Conservation (phyloP, 2,113 vertebrate genomes). For the Progne subis region DNA sequence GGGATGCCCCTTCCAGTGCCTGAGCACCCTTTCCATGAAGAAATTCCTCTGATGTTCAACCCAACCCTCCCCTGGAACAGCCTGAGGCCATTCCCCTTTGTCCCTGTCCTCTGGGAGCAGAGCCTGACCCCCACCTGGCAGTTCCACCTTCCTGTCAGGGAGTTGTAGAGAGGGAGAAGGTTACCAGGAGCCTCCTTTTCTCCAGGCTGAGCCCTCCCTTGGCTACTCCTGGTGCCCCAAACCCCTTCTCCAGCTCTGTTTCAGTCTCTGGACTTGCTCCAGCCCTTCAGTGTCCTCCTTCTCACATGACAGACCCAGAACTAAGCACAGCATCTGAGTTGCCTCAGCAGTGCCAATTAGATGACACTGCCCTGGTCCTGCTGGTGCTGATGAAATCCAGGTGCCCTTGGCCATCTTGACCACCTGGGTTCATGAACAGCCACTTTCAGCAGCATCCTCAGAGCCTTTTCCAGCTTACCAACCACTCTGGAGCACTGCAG, state of each 20-base stretch:
- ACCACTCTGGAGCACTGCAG: not conserved
- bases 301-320: rapidly evolving
- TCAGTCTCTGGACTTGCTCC: not conserved
- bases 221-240: not conserved
- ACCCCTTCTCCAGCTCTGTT: not conserved
- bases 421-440: not conserved
- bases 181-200: not conserved
- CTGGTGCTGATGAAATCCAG: not conserved
- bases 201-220: not conserved
- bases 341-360: not conserved
- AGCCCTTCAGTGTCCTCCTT: not conserved
- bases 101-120: not conserved
- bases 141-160: not conserved
- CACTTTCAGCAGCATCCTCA: not conserved
- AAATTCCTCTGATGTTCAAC: not conserved
- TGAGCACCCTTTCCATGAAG: not conserved
- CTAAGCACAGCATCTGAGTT: not conserved
- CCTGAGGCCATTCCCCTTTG: not conserved
- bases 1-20: not conserved
- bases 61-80: not conserved
- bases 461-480: not conserved
- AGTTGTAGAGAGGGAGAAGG: not conserved
- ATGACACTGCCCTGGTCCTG: not conserved
- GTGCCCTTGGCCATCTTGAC: not conserved
- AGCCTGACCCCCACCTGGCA: rapidly evolving